Evolutionary conservation across 2,113 vertebrate genomes (phyloP), one percentile per base, ranked within the genome.

Genomic region (zebrafish (Danio rerio)): DNA sequence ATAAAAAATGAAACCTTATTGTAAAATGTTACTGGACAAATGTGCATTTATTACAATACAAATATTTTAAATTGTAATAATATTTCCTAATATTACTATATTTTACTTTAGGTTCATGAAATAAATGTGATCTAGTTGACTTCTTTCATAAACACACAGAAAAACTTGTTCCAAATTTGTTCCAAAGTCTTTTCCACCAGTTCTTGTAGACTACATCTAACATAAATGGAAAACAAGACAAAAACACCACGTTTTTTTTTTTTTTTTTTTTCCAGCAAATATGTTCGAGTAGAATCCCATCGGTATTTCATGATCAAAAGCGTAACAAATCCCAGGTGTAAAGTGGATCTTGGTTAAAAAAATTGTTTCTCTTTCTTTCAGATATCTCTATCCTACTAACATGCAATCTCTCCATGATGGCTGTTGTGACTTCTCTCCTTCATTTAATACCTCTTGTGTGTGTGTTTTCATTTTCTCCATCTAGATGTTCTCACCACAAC

Each of bases 401-500:
- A 71, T 76, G 20, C 71, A 81, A 79, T 81, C 86, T 76, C 83
- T 87, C 85, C 81, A 87, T 78, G 84, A 82, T 89, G 86, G 76
- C 86, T 80, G 91, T 86, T 90, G 87, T 89, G 84, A 88, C 76
- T 89, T 88, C 87, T 76, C 69, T n/a, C 69, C 21, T 81, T 81
- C 78, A 86, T 71, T 59, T 53, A 72, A 45, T 87, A 59, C 58
- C 58, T 80, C 72, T 79, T 84, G 71, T 86, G 78, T 83, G 73
- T 78, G 73, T 78, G 75, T 82, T 83, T 84, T 91, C 90, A 92
- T 87, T 94, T 93, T 94, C 91, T 92, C 92, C 92, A 93, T 94
- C 92, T 92, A 95, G 94, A 95, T 94, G 92, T 93, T 93, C 92
- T 91, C 93, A 91, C 92, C 88, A 93, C 94, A 93, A 91, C 90